These are phyloP conservation scores for Agonopterix subpropinquella DNA, from an alignment of 2,888 invertebrate species.

Conservation along the genomic window DNA sequence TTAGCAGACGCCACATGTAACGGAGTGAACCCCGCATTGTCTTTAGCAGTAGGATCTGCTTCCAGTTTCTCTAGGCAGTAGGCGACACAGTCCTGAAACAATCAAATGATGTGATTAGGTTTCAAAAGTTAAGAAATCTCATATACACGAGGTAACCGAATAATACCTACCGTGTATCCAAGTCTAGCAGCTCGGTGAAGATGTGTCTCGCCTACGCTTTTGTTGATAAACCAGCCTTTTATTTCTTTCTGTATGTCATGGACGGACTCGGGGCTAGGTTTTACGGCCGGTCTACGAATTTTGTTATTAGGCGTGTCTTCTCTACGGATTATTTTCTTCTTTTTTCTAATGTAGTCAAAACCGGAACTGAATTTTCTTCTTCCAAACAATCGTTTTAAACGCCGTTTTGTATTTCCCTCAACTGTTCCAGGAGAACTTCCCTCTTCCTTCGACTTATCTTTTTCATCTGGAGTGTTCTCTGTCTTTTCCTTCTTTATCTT, in stretches of 20 bases:
- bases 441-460: slow-evolving; percentile 60
- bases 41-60: slow-evolving; percentile 88
- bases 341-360: slow-evolving; percentile 92
- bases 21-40: slow-evolving; percentile 95
- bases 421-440: slow-evolving; percentile 35
- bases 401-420: slow-evolving; percentile 65
- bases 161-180: slow-evolving; percentile 85
- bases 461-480: slow-evolving; percentile 41
- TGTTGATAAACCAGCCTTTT: slow-evolving; percentile 94
- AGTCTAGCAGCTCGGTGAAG: slow-evolving; percentile 93
- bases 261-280: slow-evolving; percentile 79
- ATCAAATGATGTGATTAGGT: not conserved
- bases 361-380: slow-evolving; percentile 87
- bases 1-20: slow-evolving; percentile 94
- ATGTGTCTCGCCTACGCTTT: slow-evolving; percentile 94
- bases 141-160: not conserved
- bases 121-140: too few species aligned
- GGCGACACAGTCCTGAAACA: slow-evolving; percentile 87
- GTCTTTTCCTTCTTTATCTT: slow-evolving; percentile 51
- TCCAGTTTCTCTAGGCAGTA: slow-evolving; percentile 92
- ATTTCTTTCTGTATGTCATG: slow-evolving; percentile 90
- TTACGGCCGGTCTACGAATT: slow-evolving; percentile 63
- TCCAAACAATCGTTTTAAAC: slow-evolving; percentile 79
- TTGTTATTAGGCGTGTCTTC: slow-evolving; percentile 62
- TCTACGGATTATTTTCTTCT: slow-evolving; percentile 82